These are phyloP conservation scores for Sternarchorhynchus goeldii DNA, from an alignment of 2,797 vertebrate genomes.

Conservation along the genomic window DNA sequence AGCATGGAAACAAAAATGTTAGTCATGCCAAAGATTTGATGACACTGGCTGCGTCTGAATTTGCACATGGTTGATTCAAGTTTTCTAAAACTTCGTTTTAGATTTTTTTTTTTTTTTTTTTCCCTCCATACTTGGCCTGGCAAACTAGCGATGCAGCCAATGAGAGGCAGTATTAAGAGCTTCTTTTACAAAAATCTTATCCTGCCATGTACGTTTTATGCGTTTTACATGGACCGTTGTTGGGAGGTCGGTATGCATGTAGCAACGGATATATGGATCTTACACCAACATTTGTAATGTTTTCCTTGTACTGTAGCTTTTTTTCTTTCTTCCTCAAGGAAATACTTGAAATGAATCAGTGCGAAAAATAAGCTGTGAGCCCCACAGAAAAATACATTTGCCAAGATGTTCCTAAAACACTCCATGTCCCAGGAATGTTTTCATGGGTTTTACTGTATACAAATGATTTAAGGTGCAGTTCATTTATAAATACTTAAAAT, in stretches of 20 bases:
- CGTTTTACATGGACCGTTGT: not conserved
- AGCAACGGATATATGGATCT: constrained; percentile 1
- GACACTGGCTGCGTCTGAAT: constrained; percentile 1
- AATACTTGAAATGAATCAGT: constrained; percentile 72
- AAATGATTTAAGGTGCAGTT: not conserved
- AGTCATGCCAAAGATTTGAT: constrained; percentile 35
- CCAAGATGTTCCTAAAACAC: constrained; percentile 33
- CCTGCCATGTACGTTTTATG: not conserved
- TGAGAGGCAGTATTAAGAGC: not conserved
- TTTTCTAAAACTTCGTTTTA: not conserved
- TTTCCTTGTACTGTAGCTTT: constrained; percentile 43
- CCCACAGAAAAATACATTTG: constrained; percentile 11
- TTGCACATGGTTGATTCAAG: not conserved
- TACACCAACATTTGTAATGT: constrained; percentile 34
- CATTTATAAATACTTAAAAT: not conserved
- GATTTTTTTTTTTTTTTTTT: not conserved
- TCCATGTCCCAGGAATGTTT: constrained; percentile 1
- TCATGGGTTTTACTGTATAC: constrained; percentile 15
- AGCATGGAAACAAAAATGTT: not conserved
- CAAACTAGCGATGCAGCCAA: not conserved
- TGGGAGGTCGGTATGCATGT: constrained; percentile 7
- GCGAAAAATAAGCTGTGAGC: constrained; percentile 55
- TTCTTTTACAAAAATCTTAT: not conserved
- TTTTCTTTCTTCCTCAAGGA: constrained; percentile 36
- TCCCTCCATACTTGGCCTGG: not conserved